These are phyloP conservation scores for Drosophila colorata DNA, from an alignment of 2,888 invertebrate genomes.

Conservation along the genomic window DNA sequence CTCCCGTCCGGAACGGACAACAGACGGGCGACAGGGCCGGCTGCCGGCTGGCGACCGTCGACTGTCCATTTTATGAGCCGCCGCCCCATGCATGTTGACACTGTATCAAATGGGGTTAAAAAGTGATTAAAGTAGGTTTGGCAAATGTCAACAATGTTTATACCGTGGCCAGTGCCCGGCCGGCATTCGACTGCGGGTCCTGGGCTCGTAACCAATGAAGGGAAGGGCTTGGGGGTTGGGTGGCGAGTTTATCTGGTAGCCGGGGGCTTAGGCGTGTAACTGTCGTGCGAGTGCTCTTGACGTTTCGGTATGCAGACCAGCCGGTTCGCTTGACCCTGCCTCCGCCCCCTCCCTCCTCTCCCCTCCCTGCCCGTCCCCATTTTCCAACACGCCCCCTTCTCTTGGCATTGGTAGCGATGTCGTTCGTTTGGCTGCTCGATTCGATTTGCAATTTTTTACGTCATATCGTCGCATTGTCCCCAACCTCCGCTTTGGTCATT, in stretches of 20 bases:
- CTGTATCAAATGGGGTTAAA: constrained; percentile 84
- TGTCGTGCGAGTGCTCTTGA: constrained; percentile 78
- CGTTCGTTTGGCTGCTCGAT: constrained; percentile 64
- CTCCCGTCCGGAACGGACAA: constrained; percentile 24
- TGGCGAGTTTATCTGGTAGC: constrained; percentile 10
- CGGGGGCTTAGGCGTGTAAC: constrained; percentile 70
- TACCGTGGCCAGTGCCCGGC: constrained; percentile 65
- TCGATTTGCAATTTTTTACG: constrained; percentile 79
- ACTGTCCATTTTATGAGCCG: constrained; percentile 77
- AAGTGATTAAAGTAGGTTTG: constrained; percentile 84
- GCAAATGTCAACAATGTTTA: constrained; percentile 83
- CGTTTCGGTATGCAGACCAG: constrained; percentile 70
- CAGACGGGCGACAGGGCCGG: constrained; percentile 8
- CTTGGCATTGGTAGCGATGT: constrained; percentile 38
- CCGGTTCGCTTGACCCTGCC: constrained; percentile 6
- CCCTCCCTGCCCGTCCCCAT: background rate
- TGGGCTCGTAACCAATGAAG: background rate
- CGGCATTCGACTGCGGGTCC: constrained; percentile 37
- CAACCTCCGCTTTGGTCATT: constrained; percentile 18
- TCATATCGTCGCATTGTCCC: constrained; percentile 33
- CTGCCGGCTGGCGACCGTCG: constrained; percentile 33
- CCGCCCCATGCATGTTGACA: constrained; percentile 77
- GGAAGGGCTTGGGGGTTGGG: background rate
- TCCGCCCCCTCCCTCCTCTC: background rate
- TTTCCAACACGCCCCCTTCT: background rate